Evolutionary conservation across 2,888 invertebrate genomes (phyloP), one percentile per base, ranked within the genome.

Genomic region (Leptothorax acervorum): DNA sequence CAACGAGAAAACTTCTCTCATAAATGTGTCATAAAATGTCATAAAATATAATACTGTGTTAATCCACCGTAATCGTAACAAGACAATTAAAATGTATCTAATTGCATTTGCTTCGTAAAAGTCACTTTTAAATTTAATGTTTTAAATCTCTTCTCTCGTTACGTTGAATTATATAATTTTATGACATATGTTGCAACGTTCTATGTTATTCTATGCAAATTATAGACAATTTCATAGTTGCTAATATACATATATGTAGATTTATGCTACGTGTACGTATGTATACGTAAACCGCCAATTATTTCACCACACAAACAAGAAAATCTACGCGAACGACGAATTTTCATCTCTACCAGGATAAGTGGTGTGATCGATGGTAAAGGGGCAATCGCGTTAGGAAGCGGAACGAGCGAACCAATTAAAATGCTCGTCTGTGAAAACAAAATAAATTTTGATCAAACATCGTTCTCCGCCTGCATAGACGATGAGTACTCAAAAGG

Each of bases 401-500:
- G 78, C 12, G 73, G 8, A 48, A 79, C 45, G 60, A 60, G 18
- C 48, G 12, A 51, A 35, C 57, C 73, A 79, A 79, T 79, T 79
- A 79, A 79, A 45, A 48, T 12, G 18, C 35, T 60, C 70, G 45
- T 60, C 23, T 23, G 35, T 1, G 12, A 60, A 71, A 79, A 79
- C 73, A 60, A 79, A 71, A 71, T 79, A 79, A 79, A 73, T 79
- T 79, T 79, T 57, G 53, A 28, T 42, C 60, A 73, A 79, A 48
- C 48, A 23, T 12, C 57, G 12, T 23, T 23, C 57, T 73, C 79
- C 42, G 11, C 3, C 6, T 31, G 45, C 35, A 39, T 12, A 51
- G 28, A 31, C 57, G 60, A 60, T 9, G 35, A 60, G 35, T 48
- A 60, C 71, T 79, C 48, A 73, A 79, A 79, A 73, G 2, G 18